Base-by-base conservation (phyloP, 1,140 invertebrate species). In the Drosophila ambigua region DNA sequence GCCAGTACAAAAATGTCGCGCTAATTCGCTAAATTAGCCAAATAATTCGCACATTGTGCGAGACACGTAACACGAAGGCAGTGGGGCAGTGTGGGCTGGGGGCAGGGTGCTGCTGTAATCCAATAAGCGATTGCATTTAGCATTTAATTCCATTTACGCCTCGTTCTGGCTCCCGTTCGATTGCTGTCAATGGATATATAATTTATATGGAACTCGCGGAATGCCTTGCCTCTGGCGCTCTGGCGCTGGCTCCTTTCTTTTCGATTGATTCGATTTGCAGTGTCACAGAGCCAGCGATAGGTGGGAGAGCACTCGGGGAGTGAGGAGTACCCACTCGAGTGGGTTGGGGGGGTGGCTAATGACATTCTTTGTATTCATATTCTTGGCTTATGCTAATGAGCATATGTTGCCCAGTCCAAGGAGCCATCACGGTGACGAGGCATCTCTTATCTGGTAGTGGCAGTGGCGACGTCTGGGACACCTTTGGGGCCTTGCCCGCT, bases 121-220 rank as follows among this genome's bases (percentile, higher is more conserved):
- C 83, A 85, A 87, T 85, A 85, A 88, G 77, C 63, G 78, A 83
- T 76, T 87, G 78, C 82, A 85, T 85, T 81, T 76, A 77, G 82
- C 78, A 85, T 85, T 85, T 85, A 85, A 85, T 85, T 85, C 80
- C 83, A 85, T 85, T 85, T 81, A 78, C 82, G 82, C 82, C 82
- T 85, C 82, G 87, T 78, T 85, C 77, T 64, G 78, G 55, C 62
- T 81, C 74, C 72, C 82, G 81, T 39, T 39, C 35, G 35, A 39
- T 39, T 39, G 4, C 35, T 39, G 35, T 39, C 11, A 39, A 39
- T 39, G 35, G 35, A 13, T 39, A 4, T 13, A 39, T 39, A 39
- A 39, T 39, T 39, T 39, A 13, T 39, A 39, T 35, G 31, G 31
- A 3, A 35, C 7, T 35, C 31, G 31, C 35, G 35, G 11, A 39